Conservation (phyloP, 2,888 invertebrate species). For the Agrotis exclamationis region DNA sequence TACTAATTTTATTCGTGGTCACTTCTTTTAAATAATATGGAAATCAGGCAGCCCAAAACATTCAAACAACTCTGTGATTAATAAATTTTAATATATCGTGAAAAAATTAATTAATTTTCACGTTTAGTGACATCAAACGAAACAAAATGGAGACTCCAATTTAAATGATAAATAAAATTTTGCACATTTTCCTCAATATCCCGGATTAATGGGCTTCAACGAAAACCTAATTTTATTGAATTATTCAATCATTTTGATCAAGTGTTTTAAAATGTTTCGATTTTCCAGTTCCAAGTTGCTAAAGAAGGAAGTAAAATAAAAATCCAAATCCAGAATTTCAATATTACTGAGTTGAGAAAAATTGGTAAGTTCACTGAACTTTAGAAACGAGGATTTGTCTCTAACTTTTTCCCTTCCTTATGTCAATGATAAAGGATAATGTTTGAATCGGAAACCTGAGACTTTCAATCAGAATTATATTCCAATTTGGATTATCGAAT, state of each 20-base stretch:
- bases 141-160: conserved; percentile 15
- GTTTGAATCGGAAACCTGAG: conserved; percentile 1
- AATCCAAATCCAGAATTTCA: too few species aligned
- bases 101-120: conserved; percentile 9
- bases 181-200: neutral
- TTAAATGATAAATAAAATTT: conserved; percentile 30
- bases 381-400: conserved; percentile 13
- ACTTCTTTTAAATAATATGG: too few species aligned
- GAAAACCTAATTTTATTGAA: conserved; percentile 7
- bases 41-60: too few species aligned
- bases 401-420: conserved; percentile 22
- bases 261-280: neutral
- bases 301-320: neutral
- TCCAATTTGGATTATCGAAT: neutral
- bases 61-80: neutral
- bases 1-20: too few species aligned
- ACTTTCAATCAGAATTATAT: conserved; percentile 1
- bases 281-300: neutral
- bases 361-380: conserved; percentile 1
- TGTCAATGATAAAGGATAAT: conserved; percentile 29
- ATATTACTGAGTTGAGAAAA: too few species aligned
- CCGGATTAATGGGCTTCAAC: conserved; percentile 3
- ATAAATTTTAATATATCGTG: conserved; percentile 15
- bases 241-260: conserved; percentile 12
- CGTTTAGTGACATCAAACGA: conserved; percentile 7